Base-by-base conservation (phyloP, 2,797 vertebrate species). In the Eurystomus glaucurus region DNA sequence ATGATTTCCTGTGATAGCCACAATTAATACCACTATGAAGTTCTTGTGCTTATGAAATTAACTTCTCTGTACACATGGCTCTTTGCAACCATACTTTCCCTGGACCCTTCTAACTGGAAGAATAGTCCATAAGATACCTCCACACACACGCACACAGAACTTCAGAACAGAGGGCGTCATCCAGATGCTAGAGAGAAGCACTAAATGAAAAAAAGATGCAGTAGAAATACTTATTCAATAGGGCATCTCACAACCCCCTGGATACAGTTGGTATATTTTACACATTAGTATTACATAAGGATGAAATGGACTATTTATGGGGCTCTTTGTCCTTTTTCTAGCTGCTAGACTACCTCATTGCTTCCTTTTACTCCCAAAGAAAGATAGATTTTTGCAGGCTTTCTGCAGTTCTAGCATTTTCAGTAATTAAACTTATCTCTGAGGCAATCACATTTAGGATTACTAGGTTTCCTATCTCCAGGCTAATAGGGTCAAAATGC, bases 391-490 rank as follows among this genome's bases (percentile, higher is more conserved):
- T 95, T 79, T 29, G 4, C 68, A 90, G 80, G n/a, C 66, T 92
- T 93, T 93, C 90, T 84, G 91, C 87, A 79, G 69, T 89, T 93
- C 86, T 78, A 92, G 76, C 92, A 84, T 88, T 96, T 97, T 95
- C 96, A 90, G 77, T 93, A 96, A 96, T 94, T 95, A 97, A 95
- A 95, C 91, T 95, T 96, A 95, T 96, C 96, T 94, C 88, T 48
- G 76, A 96, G 58, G 85, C 83, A 90, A 96, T 94, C 90, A 66
- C 90, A 93, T 93, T 95, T 95, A 92, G 94, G 90, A 97, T 97
- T 96, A 97, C 88, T 70, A 20, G 91, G 91, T 90, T 97, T 95
- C 64, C 90, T 92, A 41, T 95, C 85, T 95, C 52, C 88, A 83
- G 92, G 83, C 85, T 95, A 93, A 95, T 93, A 95, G 88, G 94